phyloP scores from a whole-genome alignment of 1,140 invertebrate genomes.

The Chrysomallon squamiferum region DNA sequence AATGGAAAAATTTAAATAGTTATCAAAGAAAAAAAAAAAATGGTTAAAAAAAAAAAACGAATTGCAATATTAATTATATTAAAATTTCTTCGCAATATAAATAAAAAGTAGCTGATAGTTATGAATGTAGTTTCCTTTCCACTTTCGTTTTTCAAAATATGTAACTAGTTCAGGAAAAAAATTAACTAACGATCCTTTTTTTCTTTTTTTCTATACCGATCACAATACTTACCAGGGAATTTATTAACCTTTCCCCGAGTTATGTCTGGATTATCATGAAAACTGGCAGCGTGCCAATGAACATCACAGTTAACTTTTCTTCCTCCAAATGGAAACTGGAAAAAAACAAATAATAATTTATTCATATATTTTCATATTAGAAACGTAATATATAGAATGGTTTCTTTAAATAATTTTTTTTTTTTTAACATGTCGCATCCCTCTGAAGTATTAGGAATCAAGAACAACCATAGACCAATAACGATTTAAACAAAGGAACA shows the following conservation, averaged over 20 bases:
- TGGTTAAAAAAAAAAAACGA: neutral
- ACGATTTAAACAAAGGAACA: neutral
- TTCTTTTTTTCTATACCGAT: too few species aligned
- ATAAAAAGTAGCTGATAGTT: too few species aligned
- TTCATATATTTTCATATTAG: neutral
- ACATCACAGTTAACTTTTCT: constrained; percentile 61
- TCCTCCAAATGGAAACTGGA: constrained; percentile 58
- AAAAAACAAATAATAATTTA: constrained; percentile 15
- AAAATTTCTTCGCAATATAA: too few species aligned
- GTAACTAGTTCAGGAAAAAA: too few species aligned
- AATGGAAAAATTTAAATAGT: neutral
- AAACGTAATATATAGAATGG: neutral
- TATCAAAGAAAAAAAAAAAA: neutral
- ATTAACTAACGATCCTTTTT: too few species aligned
- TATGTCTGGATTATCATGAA: constrained; percentile 58
- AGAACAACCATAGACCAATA: neutral
- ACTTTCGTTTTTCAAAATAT: too few species aligned
- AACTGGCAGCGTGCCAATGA: constrained; percentile 63
- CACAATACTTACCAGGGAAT: constrained; percentile 56
- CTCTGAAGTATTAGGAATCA: neutral
- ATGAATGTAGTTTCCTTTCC: too few species aligned
- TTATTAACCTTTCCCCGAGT: constrained; percentile 63
- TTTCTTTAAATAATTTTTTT: neutral
- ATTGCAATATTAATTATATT: neutral
- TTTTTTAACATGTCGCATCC: neutral